These are phyloP conservation scores for Nephrotoma flavescens DNA, from an alignment of 2,888 invertebrate genomes.

Conservation along the genomic window DNA sequence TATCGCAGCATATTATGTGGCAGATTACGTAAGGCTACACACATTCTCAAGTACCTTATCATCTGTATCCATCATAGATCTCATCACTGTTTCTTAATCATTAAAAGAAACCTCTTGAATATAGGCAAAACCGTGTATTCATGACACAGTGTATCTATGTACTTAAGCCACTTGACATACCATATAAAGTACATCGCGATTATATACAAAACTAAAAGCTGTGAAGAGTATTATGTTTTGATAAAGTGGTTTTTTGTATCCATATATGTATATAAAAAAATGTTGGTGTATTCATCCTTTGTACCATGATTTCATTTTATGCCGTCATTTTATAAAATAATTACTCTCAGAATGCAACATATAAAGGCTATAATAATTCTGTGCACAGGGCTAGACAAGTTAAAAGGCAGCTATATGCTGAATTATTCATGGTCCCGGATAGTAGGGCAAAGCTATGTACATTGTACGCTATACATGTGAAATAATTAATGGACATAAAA, in stretches of 20 bases:
- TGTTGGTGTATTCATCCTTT: neutral
- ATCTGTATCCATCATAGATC: neutral
- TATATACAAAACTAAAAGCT: neutral
- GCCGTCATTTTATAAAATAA: neutral
- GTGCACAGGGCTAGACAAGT: neutral
- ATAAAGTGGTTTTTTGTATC: neutral
- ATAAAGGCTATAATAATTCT: neutral
- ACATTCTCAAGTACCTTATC: neutral
- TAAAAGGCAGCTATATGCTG: neutral
- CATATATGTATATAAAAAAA: neutral
- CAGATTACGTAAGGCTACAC: neutral
- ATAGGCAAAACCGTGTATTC: neutral
- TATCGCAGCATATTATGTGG: neutral
- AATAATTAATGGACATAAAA: neutral
- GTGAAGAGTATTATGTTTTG: neutral
- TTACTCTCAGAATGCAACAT: neutral
- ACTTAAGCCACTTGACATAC: neutral
- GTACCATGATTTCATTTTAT: neutral
- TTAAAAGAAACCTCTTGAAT: neutral
- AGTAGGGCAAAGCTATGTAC: neutral
- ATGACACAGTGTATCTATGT: neutral
- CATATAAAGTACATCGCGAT: neutral
- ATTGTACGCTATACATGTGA: too few relatives aligned
- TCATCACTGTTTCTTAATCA: neutral
- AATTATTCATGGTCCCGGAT: neutral